Percentiles rank a stretch among this genome's conserved stretches.
Conservation (phyloP, 2,797 vertebrate species). For the Urophycis tenuis region DNA sequence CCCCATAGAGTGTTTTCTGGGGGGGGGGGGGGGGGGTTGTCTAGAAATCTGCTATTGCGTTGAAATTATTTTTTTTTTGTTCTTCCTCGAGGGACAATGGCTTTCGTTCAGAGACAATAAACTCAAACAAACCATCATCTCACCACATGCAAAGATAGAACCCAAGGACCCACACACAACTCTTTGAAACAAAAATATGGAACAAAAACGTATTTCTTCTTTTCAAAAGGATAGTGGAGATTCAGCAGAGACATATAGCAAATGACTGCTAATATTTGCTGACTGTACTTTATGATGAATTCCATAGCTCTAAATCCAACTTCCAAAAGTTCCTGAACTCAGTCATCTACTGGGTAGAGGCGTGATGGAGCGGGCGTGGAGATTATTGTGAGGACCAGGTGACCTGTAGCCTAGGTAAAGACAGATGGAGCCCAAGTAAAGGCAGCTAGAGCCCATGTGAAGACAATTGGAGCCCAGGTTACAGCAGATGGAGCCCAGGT, state of each 20-base stretch:
- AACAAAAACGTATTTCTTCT: not conserved
- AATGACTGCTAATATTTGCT: not conserved
- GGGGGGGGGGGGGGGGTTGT: too few relatives aligned
- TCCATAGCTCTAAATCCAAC: not conserved
- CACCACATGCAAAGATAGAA: not conserved
- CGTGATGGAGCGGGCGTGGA: not conserved
- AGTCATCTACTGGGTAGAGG: not conserved
- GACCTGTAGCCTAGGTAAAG: too few relatives aligned
- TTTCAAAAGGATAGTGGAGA: not conserved
- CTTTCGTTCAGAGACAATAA: not conserved
- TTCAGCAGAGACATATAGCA: not conserved
- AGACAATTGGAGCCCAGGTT: too few relatives aligned
- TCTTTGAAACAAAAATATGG: not conserved
- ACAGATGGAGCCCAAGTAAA: not conserved
- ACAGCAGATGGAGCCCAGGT: not conserved
- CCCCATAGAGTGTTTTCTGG: not conserved
- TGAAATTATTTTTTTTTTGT: not conserved
- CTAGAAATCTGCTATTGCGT: not conserved
- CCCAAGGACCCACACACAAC: not conserved
- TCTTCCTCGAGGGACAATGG: not conserved
- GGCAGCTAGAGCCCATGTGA: not conserved
- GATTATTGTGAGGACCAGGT: not conserved
- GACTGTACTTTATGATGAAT: constrained; percentile 1
- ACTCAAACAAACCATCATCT: not conserved
- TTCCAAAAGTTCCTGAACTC: not conserved